Evolutionary conservation across 2,888 invertebrate species (phyloP).

Genomic region (Aphodius sticticus): DNA sequence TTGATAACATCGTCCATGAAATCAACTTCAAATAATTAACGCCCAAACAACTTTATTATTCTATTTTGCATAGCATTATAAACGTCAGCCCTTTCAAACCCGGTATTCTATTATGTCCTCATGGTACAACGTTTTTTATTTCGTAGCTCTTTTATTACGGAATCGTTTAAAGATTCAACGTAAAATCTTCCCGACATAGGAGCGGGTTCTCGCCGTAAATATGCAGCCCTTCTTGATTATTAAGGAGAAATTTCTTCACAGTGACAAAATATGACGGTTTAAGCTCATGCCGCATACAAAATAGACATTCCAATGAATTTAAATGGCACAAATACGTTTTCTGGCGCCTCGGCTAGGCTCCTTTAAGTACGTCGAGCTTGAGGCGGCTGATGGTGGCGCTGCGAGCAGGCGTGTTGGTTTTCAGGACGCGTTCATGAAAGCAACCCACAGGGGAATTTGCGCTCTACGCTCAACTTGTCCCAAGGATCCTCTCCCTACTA

Average conservation of each 20-base stretch:
- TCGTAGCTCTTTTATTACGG: background rate
- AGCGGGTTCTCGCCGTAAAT: background rate
- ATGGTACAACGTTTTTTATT: background rate
- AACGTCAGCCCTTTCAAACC: background rate
- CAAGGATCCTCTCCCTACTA: background rate
- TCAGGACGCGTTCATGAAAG: background rate
- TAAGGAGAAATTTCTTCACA: background rate
- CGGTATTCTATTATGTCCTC: background rate
- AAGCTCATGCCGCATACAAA: background rate
- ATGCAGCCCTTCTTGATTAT: background rate
- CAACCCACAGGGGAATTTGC: background rate
- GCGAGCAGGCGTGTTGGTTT: background rate
- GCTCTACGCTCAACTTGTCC: slow-evolving; percentile 4
- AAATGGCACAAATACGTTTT: slow-evolving; percentile 4
- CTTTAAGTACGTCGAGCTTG: background rate
- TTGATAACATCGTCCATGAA: slow-evolving; percentile 5
- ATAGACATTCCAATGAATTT: slow-evolving; percentile 4
- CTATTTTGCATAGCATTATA: background rate
- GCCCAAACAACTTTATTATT: too few species aligned
- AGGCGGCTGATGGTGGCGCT: background rate
- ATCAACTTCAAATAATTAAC: background rate
- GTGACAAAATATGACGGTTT: slow-evolving; percentile 4
- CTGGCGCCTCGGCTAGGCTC: background rate
- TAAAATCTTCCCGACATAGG: background rate
- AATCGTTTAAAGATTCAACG: background rate